Percentiles rank a stretch among this genome's conserved stretches.
Conservation (phyloP, 2,888 invertebrate genomes). For the Dolichopus griseipennis region DNA sequence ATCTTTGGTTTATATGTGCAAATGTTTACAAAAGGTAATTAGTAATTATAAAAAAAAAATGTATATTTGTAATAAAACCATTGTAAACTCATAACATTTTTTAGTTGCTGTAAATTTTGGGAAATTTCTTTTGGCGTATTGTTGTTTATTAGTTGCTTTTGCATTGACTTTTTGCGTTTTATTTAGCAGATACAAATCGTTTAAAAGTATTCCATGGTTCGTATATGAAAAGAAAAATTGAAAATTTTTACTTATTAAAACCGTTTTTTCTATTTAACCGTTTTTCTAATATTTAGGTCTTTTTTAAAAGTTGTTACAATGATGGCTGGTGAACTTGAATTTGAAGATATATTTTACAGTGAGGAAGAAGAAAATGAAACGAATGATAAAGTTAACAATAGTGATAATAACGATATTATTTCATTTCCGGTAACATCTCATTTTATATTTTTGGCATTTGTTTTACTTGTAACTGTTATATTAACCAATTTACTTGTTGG, state of each 20-base stretch:
- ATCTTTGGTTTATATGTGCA: slow-evolving; percentile 78
- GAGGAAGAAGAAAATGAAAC: slow-evolving; percentile 35
- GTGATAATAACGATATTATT: slow-evolving; percentile 36
- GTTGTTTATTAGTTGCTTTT: slow-evolving; percentile 71
- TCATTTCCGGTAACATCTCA: slow-evolving; percentile 66
- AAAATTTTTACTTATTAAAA: neutral
- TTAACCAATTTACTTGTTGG: slow-evolving; percentile 76
- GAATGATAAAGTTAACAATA: too few species aligned
- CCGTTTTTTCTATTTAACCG: neutral
- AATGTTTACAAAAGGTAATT: slow-evolving; percentile 68
- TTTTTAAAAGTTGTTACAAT: slow-evolving; percentile 73
- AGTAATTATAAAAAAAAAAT: neutral
- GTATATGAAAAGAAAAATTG: slow-evolving; percentile 1
- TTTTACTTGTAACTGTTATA: slow-evolving; percentile 70
- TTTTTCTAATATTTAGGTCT: too few species aligned
- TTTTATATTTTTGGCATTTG: slow-evolving; percentile 65
- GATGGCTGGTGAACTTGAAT: slow-evolving; percentile 83
- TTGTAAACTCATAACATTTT: neutral
- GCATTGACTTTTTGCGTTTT: slow-evolving; percentile 73
- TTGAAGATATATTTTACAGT: slow-evolving; percentile 71
- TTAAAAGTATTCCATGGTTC: slow-evolving; percentile 49
- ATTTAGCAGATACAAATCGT: slow-evolving; percentile 67
- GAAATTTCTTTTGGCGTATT: slow-evolving; percentile 71
- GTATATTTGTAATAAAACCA: too few species aligned
- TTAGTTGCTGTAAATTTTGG: slow-evolving; percentile 70